These are phyloP conservation scores for Episyrphus balteatus DNA, from an alignment of 1,140 invertebrate genomes.

Conservation along the genomic window DNA sequence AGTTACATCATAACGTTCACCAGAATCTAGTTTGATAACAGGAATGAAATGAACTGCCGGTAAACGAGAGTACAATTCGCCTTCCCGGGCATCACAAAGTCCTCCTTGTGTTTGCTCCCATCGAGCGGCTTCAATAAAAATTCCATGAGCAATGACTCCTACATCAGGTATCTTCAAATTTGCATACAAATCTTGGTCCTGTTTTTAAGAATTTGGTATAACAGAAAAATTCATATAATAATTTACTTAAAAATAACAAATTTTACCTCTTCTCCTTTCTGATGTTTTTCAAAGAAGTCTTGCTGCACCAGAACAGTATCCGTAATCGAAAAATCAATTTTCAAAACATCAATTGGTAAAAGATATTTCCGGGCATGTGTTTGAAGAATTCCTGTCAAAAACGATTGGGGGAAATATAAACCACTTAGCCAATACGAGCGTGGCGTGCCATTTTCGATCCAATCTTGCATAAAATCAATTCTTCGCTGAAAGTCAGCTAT, in stretches of 20 bases:
- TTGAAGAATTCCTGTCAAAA: constrained; percentile 76
- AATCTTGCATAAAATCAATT: constrained; percentile 64
- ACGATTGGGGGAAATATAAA: constrained; percentile 84
- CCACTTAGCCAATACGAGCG: constrained; percentile 82
- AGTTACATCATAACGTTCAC: constrained; percentile 45
- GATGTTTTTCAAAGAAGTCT: constrained; percentile 46
- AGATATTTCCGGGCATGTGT: constrained; percentile 72
- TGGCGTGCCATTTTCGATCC: constrained; percentile 59
- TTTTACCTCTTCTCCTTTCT: constrained; percentile 14
- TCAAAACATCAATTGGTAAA: constrained; percentile 74
- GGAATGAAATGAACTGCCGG: constrained; percentile 67
- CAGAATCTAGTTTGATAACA: constrained; percentile 14
- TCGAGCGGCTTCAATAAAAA: constrained; percentile 76
- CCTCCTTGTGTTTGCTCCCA: constrained; percentile 57
- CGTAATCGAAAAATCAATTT: constrained; percentile 60
- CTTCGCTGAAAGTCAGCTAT: constrained; percentile 65
- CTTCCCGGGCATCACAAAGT: constrained; percentile 58
- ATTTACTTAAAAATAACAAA: background rate
- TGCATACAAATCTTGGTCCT: constrained; percentile 40
- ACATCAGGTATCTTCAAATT: constrained; percentile 50
- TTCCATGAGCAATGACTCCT: constrained; percentile 71
- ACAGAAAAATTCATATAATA: constrained; percentile 4
- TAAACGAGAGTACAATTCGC: constrained; percentile 64
- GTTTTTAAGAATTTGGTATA: background rate
- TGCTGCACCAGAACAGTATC: constrained; percentile 52